Conservation (phyloP, 1,140 invertebrate genomes). For the Temnothorax curvispinosus region DNA sequence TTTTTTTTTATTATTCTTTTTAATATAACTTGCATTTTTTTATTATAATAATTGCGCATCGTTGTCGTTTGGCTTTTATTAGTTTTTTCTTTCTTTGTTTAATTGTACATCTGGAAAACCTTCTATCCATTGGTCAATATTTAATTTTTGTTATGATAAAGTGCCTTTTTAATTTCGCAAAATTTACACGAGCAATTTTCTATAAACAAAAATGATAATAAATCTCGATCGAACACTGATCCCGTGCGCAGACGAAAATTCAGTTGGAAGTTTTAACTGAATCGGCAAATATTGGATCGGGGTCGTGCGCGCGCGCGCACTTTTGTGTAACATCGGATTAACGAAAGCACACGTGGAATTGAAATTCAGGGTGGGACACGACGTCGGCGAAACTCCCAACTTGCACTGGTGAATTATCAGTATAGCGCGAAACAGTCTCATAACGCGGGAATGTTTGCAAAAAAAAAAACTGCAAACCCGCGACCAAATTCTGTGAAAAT, state of each 20-base stretch:
- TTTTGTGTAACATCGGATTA: slow-evolving; percentile 59
- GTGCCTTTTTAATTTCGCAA: not conserved
- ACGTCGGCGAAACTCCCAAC: slow-evolving; percentile 48
- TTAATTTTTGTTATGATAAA: not conserved
- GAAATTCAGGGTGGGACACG: slow-evolving; percentile 34
- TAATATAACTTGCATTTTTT: not conserved
- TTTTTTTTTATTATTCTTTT: not conserved
- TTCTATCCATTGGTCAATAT: not conserved
- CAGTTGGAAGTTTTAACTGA: slow-evolving; percentile 23
- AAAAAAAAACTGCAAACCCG: slow-evolving; percentile 4
- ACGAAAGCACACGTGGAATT: slow-evolving; percentile 47
- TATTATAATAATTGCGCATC: not conserved
- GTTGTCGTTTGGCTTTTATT: not conserved
- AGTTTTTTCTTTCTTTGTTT: not conserved
- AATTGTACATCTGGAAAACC: not conserved
- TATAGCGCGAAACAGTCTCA: slow-evolving; percentile 39
- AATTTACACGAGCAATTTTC: slow-evolving; percentile 6
- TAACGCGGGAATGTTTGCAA: slow-evolving; percentile 22
- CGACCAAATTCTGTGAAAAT: slow-evolving; percentile 2
- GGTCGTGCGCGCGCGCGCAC: slow-evolving; percentile 16
- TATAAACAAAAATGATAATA: slow-evolving; percentile 28
- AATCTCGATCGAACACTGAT: slow-evolving; percentile 39
- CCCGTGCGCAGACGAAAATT: slow-evolving; percentile 3
- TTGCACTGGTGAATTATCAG: slow-evolving; percentile 34
- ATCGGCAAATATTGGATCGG: slow-evolving; percentile 56